phyloP scores from a whole-genome alignment of 2,797 vertebrate genomes.

The Uromys caudimaculatus region DNA sequence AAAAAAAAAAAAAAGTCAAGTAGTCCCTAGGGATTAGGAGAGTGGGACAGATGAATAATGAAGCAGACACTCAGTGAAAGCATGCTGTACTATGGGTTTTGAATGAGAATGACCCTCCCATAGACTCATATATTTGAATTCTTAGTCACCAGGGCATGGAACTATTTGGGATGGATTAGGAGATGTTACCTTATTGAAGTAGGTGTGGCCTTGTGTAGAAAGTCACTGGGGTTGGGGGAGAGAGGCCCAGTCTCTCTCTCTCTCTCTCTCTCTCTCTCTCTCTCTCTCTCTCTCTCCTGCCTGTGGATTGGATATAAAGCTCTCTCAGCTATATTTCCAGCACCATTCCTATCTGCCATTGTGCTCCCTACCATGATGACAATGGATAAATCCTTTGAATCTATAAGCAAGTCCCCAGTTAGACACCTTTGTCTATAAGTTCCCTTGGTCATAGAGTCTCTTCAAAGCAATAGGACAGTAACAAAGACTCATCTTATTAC shows the following conservation, averaged over 20 bases:
- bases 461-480: not conserved
- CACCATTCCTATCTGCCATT: not conserved
- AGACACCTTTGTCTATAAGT: not conserved
- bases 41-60: not conserved
- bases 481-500: not conserved
- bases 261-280: too few relatives aligned
- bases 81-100: not conserved
- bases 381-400: not conserved
- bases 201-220: not conserved
- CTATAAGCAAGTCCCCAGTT: not conserved
- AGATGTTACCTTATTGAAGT: not conserved
- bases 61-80: not conserved
- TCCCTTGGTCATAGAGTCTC: not conserved
- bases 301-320: too few relatives aligned
- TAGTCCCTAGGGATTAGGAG: not conserved
- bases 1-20: not conserved
- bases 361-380: not conserved
- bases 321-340: not conserved
- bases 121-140: not conserved
- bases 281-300: too few relatives aligned
- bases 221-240: not conserved
- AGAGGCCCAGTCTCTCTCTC: not conserved
- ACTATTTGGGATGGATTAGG: not conserved
- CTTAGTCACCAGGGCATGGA: not conserved
- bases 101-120: not conserved